phyloP scores from a whole-genome alignment of 1,140 invertebrate genomes.

The Neomicropteryx cornuta region DNA sequence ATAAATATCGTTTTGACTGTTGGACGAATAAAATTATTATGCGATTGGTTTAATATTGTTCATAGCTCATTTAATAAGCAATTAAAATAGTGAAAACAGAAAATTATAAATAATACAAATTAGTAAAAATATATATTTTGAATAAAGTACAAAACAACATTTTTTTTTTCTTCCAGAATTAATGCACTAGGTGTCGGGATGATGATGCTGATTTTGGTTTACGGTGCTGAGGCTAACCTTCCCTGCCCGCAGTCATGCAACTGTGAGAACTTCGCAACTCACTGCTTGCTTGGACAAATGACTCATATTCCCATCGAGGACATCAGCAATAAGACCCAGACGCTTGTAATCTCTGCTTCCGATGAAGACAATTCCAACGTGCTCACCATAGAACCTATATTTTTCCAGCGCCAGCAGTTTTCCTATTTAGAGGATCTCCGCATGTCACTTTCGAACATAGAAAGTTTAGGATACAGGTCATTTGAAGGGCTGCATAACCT shows the following conservation, averaged over 20 bases:
- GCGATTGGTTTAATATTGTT: too few relatives aligned
- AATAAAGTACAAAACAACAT: too few relatives aligned
- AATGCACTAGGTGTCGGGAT: too few relatives aligned
- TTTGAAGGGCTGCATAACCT: slow-evolving; percentile 65
- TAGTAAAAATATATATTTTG: too few relatives aligned
- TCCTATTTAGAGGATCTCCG: slow-evolving; percentile 58
- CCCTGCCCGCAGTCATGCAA: slow-evolving; percentile 11
- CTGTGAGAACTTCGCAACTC: slow-evolving; percentile 8
- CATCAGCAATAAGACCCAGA: slow-evolving; percentile 49
- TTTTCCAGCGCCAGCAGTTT: slow-evolving; percentile 45
- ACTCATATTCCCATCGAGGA: slow-evolving; percentile 44
- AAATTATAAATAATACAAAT: too few relatives aligned
- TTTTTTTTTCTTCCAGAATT: too few relatives aligned
- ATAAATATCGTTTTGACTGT: too few relatives aligned
- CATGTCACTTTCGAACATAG: slow-evolving; percentile 63
- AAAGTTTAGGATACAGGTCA: slow-evolving; percentile 65
- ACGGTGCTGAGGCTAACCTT: too few relatives aligned
- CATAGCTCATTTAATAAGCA: too few relatives aligned
- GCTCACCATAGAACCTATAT: slow-evolving; percentile 63
- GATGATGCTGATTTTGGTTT: too few relatives aligned
- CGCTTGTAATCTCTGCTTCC: slow-evolving; percentile 59
- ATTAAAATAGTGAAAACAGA: too few relatives aligned
- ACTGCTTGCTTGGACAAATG: slow-evolving; percentile 49
- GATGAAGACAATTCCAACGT: slow-evolving; percentile 44
- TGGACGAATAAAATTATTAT: too few relatives aligned